phyloP scores from a whole-genome alignment of 2,113 vertebrate genomes.

The Gorsachius goisagi region DNA sequence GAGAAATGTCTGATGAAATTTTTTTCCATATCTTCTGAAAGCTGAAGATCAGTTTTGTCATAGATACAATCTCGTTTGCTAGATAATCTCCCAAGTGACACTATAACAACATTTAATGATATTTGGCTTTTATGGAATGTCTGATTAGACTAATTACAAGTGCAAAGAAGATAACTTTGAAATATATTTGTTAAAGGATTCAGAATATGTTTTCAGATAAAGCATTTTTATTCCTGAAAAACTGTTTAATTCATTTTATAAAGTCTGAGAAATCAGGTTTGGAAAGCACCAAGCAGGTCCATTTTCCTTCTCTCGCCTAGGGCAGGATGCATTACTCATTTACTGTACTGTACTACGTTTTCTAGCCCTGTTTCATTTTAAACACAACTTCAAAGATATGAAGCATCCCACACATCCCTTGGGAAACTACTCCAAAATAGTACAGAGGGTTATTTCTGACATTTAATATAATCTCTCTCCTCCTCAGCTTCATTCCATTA shows the following conservation, averaged over 20 bases:
- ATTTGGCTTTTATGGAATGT: neutral
- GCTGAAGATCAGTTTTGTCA: neutral
- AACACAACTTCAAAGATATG: neutral
- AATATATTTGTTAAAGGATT: neutral
- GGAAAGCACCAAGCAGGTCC: neutral
- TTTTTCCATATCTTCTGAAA: neutral
- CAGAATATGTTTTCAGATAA: neutral
- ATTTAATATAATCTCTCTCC: neutral
- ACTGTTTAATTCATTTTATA: neutral
- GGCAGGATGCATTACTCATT: neutral
- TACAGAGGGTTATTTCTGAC: slow-evolving; percentile 21
- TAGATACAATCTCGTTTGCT: neutral
- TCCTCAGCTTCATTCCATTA: slow-evolving; percentile 1
- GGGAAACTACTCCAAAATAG: slow-evolving; percentile 28
- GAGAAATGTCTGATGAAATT: neutral
- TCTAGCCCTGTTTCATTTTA: neutral
- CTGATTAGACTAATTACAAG: neutral
- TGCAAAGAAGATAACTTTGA: neutral
- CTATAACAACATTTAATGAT: neutral
- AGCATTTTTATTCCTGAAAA: neutral
- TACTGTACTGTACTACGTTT: neutral
- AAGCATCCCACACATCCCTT: slow-evolving; percentile 11
- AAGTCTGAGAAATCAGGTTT: neutral
- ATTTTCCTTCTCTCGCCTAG: neutral
- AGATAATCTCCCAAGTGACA: neutral